Base-by-base conservation (phyloP, 92 coral and sea anemone genomes). In the Porites rus region DNA sequence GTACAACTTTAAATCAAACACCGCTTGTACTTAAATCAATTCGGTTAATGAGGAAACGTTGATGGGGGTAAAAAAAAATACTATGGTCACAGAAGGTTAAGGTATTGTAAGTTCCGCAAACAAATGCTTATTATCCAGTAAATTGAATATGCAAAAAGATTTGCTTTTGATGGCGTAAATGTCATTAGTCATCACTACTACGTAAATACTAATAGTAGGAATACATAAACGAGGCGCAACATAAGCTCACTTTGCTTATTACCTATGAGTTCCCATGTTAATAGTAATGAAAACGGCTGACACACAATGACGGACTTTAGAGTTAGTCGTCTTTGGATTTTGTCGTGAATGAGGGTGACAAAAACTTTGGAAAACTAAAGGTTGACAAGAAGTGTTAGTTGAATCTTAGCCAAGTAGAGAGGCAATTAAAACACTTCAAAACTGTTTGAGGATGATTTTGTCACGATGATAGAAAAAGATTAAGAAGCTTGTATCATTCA, bases 81-180 rank as follows among this genome's bases (percentile, higher is more conserved):
- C 53, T 69, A 22, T 46, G 87, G 21, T n/a, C n/a, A 4, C 46
- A 3, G 46, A 25, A 13, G 63, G 63, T 46, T 10, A 56, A 74
- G 50, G 69, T 17, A 61, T 53, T 22, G 61, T 14, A 5, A 18
- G 61, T 61, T 73, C 53, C 54, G 80, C 16, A 83, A 83, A 83
- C 87, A 81, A 71, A 69, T 73, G 61, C 16, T 24, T 65, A n/a
- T 38, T 38, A 19, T 21, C 46, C n/a, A 46, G 60, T 50, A 74
- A 83, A 83, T 83, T 73, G 87, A 73, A 74, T 83, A 83, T 74
- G 80, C 80, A 62, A 83, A 83, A 83, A 74, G 80, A 53, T 28
- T 73, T 64, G 16, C 17, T 51, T 62, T 50, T 73, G 72, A 83
- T 62, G 25, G 87, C 70, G 72, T 83, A 83, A 83, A 74, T 38